A percentile compares a stretch with the other conserved stretches of the same genome.
Conservation (phyloP, 2,888 invertebrate genomes). For the Xylophagus ater region DNA sequence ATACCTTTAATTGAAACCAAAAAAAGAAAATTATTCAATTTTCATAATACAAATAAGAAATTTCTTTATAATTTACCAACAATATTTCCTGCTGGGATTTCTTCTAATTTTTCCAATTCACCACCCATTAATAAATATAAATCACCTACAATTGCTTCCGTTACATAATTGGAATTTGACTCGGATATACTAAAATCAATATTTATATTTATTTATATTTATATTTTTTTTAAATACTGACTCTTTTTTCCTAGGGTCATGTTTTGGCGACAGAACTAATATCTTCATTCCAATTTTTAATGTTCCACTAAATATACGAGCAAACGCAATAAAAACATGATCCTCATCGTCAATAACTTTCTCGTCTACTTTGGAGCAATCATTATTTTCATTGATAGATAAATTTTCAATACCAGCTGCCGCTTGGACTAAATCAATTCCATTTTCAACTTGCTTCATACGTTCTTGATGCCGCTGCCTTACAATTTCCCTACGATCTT, state of each 20-base stretch:
- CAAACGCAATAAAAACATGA: conserved; percentile 78
- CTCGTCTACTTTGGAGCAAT: conserved; percentile 23
- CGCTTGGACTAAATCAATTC: conserved; percentile 20
- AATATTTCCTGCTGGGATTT: conserved; percentile 83
- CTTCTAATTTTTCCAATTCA: conserved; percentile 68
- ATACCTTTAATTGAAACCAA: conserved; percentile 46
- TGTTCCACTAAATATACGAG: conserved; percentile 83
- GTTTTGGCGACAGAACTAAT: conserved; percentile 78
- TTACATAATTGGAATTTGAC: conserved; percentile 21
- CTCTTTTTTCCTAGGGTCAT: conserved; percentile 58
- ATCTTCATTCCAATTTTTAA: conserved; percentile 63
- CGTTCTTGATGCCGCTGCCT: conserved; percentile 53
- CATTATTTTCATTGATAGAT: conserved; percentile 16
- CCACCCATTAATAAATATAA: conserved; percentile 89
- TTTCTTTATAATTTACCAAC: conserved; percentile 45
- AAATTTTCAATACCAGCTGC: conserved; percentile 26
- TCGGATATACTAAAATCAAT: background rate
- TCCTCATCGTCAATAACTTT: conserved; percentile 26
- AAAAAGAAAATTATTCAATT: conserved; percentile 9
- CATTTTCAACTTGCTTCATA: conserved; percentile 22
- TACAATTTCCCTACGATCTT: conserved; percentile 53
- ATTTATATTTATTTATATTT: background rate
- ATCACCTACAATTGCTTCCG: conserved; percentile 48
- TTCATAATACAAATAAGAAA: conserved; percentile 1
- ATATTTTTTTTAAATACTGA: conserved; percentile 19